Conservation (phyloP, 2,113 vertebrate species). For the Caracal caracal region DNA sequence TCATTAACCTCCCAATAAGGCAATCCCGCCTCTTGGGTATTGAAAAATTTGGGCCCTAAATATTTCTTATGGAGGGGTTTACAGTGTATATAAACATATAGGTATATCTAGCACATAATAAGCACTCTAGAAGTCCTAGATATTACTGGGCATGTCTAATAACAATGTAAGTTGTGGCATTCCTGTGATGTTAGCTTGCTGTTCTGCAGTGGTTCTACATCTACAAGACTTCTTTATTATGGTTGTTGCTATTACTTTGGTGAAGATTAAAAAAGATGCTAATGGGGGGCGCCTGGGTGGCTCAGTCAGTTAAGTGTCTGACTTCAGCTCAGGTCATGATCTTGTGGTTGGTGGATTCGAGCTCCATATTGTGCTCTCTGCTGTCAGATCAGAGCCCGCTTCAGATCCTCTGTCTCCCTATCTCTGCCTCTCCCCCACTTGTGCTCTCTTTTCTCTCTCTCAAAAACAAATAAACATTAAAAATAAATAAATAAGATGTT, state of each 20-base stretch:
- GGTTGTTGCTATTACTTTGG: neutral
- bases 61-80: neutral
- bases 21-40: neutral
- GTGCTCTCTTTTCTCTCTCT: too few species aligned
- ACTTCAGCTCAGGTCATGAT: too few species aligned
- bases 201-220: neutral
- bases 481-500: neutral
- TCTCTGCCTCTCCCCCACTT: too few species aligned
- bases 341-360: too few species aligned
- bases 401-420: too few species aligned
- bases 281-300: neutral
- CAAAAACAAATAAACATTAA: neutral
- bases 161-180: neutral
- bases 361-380: too few species aligned
- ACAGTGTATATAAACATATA: neutral
- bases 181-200: neutral
- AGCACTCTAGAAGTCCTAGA: neutral
- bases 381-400: too few species aligned
- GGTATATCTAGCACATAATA: neutral
- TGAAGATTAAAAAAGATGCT: neutral
- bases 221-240: neutral
- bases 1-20: neutral
- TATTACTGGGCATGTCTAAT: neutral
- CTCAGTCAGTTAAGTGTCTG: too few species aligned
- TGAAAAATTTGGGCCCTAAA: neutral